phyloP scores from a whole-genome alignment of 2,113 vertebrate genomes.

The Callopanchax toddi region DNA sequence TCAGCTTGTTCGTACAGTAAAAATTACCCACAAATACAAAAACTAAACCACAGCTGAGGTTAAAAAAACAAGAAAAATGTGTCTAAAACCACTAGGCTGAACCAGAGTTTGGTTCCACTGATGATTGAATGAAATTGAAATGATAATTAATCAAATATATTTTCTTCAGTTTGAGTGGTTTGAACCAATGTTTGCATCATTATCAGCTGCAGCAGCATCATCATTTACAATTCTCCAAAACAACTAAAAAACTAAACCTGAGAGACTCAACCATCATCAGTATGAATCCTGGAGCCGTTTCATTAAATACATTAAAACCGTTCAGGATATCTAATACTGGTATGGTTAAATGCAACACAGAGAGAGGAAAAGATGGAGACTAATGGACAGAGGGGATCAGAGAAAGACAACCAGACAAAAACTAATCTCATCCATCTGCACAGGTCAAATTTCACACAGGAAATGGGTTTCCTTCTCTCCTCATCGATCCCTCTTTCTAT shows the following conservation, averaged over 20 bases:
- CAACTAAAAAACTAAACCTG: too few relatives aligned
- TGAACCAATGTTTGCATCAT: background rate
- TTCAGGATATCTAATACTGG: background rate
- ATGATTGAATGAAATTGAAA: too few relatives aligned
- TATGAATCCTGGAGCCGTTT: background rate
- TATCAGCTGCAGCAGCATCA: background rate
- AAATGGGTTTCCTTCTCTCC: constrained; percentile 58
- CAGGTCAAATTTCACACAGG: constrained; percentile 59
- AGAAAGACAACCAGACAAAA: constrained; percentile 46
- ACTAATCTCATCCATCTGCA: constrained; percentile 62
- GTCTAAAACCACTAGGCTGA: too few relatives aligned
- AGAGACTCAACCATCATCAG: background rate
- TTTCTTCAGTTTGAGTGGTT: background rate
- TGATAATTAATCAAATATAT: background rate
- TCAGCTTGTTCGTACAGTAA: too few relatives aligned
- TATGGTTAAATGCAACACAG: background rate
- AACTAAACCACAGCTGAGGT: too few relatives aligned
- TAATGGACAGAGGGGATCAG: constrained; percentile 35
- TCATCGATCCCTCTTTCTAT: constrained; percentile 55
- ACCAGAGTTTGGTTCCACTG: too few relatives aligned
- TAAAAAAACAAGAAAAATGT: too few relatives aligned
- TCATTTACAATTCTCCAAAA: too few relatives aligned
- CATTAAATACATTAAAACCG: constrained; percentile 8
- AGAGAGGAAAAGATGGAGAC: constrained; percentile 23
- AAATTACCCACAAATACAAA: too few relatives aligned